These are phyloP conservation scores for Lepidurus couesii DNA, from an alignment of 1,140 invertebrate genomes.

Conservation along the genomic window DNA sequence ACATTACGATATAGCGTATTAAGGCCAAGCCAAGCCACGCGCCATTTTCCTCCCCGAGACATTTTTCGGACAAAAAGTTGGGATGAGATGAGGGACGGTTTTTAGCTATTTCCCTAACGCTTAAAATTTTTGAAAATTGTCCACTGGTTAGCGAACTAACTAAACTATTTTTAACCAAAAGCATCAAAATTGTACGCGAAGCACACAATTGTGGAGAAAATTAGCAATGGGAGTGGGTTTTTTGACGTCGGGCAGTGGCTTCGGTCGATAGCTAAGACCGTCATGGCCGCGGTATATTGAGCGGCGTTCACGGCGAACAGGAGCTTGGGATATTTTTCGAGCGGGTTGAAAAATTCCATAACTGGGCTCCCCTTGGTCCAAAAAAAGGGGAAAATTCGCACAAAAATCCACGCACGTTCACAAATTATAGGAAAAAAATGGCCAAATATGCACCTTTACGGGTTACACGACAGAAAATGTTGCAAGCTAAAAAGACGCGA, in stretches of 20 bases:
- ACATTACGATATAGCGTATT: not conserved
- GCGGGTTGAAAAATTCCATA: constrained; percentile 32
- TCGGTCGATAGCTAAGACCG: constrained; percentile 23
- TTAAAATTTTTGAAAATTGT: constrained; percentile 5
- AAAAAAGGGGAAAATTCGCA: constrained; percentile 33
- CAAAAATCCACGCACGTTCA: constrained; percentile 33
- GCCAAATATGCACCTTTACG: constrained; percentile 18
- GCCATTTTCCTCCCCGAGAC: not conserved
- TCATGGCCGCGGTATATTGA: constrained; percentile 26
- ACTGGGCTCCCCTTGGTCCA: constrained; percentile 7
- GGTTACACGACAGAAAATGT: constrained; percentile 26
- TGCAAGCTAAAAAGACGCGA: constrained; percentile 16
- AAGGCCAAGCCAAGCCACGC: constrained; percentile 2
- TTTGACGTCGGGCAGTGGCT: constrained; percentile 22
- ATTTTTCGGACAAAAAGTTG: not conserved
- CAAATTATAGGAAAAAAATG: constrained; percentile 28
- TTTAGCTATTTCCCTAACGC: not conserved
- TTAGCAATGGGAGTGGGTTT: not conserved
- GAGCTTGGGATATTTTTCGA: constrained; percentile 26
- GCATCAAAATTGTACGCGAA: not conserved
- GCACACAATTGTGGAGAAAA: not conserved
- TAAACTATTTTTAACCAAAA: not conserved
- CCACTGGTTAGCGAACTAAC: not conserved
- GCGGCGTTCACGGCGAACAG: constrained; percentile 5
- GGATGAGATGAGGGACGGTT: not conserved